A percentile compares a stretch with the other conserved stretches of the same genome.
phyloP scores from a whole-genome alignment of 2,888 invertebrate genomes.

The Drosophila pullipes region DNA sequence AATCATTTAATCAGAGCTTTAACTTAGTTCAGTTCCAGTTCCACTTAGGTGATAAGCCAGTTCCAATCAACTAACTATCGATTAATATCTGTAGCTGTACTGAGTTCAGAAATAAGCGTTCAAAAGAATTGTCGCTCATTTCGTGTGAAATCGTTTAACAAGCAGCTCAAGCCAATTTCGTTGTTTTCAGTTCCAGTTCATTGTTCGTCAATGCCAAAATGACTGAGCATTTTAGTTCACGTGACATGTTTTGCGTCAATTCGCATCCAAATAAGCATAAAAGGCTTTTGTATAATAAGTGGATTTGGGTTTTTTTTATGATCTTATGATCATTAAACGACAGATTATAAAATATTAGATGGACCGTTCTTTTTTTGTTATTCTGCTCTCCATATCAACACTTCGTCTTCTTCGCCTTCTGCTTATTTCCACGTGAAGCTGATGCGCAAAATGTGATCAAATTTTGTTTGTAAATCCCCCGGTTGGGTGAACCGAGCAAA shows the following conservation, averaged over 20 bases:
- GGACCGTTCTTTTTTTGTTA: conserved; percentile 10
- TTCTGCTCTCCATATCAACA: not conserved
- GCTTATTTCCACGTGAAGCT: not conserved
- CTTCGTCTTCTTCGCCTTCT: not conserved
- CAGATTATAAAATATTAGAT: conserved; percentile 54
- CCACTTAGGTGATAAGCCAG: not conserved
- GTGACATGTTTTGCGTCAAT: conserved; percentile 40
- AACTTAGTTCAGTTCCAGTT: not conserved
- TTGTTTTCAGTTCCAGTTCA: not conserved
- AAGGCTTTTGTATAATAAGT: conserved; percentile 8
- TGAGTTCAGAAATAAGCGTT: not conserved
- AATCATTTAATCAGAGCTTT: not conserved
- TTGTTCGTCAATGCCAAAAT: conserved; percentile 13
- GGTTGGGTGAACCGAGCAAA: not conserved
- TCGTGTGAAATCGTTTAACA: not conserved
- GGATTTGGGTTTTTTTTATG: conserved; percentile 32
- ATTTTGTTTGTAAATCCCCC: conserved; percentile 21
- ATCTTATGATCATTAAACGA: conserved; percentile 35
- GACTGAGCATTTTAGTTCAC: conserved; percentile 18
- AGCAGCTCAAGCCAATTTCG: not conserved
- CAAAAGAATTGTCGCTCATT: not conserved
- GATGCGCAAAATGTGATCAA: conserved; percentile 13
- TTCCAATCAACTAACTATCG: not conserved
- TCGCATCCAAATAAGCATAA: conserved; percentile 26
- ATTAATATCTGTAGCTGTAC: not conserved